A percentile compares a stretch with the other conserved stretches of the same genome.
phyloP scores from a whole-genome alignment of 2,113 vertebrate species.

The Poecile atricapillus region DNA sequence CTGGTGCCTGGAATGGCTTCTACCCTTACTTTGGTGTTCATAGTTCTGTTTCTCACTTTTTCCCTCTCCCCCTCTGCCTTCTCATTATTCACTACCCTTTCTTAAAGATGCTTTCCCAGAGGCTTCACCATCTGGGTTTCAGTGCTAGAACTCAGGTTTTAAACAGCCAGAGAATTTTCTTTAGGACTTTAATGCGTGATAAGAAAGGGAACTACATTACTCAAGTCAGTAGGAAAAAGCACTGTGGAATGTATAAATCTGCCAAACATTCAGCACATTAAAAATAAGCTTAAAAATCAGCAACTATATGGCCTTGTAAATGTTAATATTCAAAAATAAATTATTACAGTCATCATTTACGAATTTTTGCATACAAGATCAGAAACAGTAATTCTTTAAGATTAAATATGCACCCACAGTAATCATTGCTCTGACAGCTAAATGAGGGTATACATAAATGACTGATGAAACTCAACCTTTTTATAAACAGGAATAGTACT shows the following conservation, averaged over 20 bases:
- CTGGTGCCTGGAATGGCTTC: accelerated
- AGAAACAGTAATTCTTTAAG: neutral
- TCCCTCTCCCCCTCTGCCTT: neutral
- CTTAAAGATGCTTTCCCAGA: accelerated
- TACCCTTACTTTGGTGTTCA: neutral
- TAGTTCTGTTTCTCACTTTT: neutral
- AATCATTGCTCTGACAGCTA: neutral
- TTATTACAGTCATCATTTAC: neutral
- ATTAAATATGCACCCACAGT: neutral
- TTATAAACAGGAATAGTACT: neutral
- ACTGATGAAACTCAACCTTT: neutral
- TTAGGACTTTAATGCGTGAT: neutral
- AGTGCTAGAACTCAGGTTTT: neutral
- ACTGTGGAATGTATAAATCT: neutral
- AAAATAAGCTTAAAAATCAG: slow-evolving; percentile 2
- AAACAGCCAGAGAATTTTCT: neutral
- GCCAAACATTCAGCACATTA: neutral
- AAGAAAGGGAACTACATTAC: neutral
- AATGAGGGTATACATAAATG: neutral
- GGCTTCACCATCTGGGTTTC: neutral
- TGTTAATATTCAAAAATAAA: neutral
- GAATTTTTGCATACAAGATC: neutral
- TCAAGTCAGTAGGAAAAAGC: neutral
- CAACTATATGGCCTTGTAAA: neutral
- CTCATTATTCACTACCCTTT: neutral